These are phyloP conservation scores for Leptoclinus maculatus DNA, from an alignment of 2,797 vertebrate species.

Conservation along the genomic window DNA sequence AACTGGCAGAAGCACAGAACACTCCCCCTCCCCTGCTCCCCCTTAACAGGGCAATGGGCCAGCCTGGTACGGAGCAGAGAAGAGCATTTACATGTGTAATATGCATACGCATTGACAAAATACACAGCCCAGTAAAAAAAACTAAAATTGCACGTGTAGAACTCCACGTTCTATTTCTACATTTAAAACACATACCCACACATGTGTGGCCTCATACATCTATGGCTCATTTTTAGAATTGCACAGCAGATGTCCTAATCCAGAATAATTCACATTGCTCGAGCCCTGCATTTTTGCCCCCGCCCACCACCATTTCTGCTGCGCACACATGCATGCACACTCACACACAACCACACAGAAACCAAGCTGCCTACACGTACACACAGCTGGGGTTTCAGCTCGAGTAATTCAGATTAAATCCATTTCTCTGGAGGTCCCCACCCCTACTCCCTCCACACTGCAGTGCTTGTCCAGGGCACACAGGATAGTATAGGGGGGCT, in stretches of 20 bases:
- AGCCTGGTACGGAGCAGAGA: constrained; percentile 59
- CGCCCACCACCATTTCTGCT: constrained; percentile 66
- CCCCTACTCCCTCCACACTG: constrained; percentile 75
- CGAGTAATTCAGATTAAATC: constrained; percentile 87
- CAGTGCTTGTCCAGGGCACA: constrained; percentile 79
- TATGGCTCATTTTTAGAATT: constrained; percentile 79
- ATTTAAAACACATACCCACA: neutral
- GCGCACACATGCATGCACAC: constrained; percentile 26
- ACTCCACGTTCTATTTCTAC: neutral
- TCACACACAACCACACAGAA: constrained; percentile 38
- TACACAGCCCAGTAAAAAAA: neutral
- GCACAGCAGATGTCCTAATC: constrained; percentile 87
- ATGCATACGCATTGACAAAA: neutral
- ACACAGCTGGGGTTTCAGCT: constrained; percentile 85
- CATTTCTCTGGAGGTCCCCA: constrained; percentile 85
- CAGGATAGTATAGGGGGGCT: constrained; percentile 76
- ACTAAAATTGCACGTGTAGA: neutral
- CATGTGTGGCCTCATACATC: constrained; percentile 59
- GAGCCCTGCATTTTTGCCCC: constrained; percentile 78
- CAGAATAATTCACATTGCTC: constrained; percentile 86
- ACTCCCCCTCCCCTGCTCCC: constrained; percentile 37
- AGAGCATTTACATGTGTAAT: constrained; percentile 8
- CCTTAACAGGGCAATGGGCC: constrained; percentile 52
- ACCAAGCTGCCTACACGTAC: constrained; percentile 65
- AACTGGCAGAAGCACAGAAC: constrained; percentile 48